These are phyloP conservation scores for Oryctes rhinoceros DNA, from an alignment of 1,140 invertebrate genomes.

Conservation along the genomic window DNA sequence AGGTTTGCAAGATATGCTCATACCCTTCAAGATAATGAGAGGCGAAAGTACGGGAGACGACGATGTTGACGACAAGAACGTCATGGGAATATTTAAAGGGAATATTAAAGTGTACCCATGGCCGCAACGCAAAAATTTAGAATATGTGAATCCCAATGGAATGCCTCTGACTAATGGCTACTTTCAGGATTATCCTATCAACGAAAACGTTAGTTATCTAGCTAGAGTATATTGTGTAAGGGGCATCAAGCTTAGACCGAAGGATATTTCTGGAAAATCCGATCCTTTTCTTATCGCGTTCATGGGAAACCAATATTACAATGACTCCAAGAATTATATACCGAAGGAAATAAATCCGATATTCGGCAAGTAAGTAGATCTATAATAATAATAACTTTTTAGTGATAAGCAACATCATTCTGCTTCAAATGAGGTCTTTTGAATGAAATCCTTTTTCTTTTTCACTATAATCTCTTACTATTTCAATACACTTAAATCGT, in stretches of 20 bases:
- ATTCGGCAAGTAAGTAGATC: constrained; percentile 78
- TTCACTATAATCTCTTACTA: too few relatives aligned
- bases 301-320: constrained; percentile 72
- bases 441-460: too few relatives aligned
- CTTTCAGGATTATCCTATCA: constrained; percentile 71
- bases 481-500: too few relatives aligned
- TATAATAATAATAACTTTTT: too few relatives aligned
- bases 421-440: too few relatives aligned
- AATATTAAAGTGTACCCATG: constrained; percentile 67
- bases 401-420: too few relatives aligned
- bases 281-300: constrained; percentile 81
- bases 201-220: constrained; percentile 74
- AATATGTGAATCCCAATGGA: constrained; percentile 62
- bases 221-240: constrained; percentile 82
- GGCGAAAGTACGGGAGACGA: constrained; percentile 74
- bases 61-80: constrained; percentile 69
- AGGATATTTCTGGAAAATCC: constrained; percentile 77
- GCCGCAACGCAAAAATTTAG: constrained; percentile 63
- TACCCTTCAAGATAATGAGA: constrained; percentile 77
- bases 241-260: constrained; percentile 75
- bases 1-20: constrained; percentile 80
- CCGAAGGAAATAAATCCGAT: constrained; percentile 84
- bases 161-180: constrained; percentile 64
- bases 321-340: constrained; percentile 78
- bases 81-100: constrained; percentile 62